Conservation (phyloP, 2,888 invertebrate species). For the Megalurothrips usitatus region DNA sequence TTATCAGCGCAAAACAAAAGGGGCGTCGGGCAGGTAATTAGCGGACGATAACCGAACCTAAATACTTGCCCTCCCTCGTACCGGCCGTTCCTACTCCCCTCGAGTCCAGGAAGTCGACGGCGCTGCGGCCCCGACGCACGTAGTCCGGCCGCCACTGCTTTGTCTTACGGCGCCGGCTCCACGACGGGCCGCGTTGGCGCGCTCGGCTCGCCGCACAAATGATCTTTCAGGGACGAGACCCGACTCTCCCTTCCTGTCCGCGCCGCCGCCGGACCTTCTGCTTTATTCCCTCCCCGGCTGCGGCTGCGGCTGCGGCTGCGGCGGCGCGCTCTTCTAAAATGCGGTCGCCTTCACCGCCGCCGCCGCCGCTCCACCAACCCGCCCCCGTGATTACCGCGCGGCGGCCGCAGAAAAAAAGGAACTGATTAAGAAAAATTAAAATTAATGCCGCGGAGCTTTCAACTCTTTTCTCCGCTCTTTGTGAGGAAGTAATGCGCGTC, state of each 20-base stretch:
- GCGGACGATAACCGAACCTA: too few species aligned
- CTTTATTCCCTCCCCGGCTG: background rate
- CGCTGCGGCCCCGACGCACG: too few species aligned
- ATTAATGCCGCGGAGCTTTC: slow-evolving; percentile 21
- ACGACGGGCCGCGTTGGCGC: background rate
- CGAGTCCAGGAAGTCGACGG: too few species aligned
- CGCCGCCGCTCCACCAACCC: background rate
- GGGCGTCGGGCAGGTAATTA: too few species aligned
- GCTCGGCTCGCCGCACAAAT: background rate
- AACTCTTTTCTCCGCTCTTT: slow-evolving; percentile 23
- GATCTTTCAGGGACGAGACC: background rate
- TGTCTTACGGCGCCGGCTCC: background rate
- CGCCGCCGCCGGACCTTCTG: background rate
- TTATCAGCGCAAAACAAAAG: too few species aligned
- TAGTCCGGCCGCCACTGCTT: too few species aligned
- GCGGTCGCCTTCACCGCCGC: background rate
- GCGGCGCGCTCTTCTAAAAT: background rate
- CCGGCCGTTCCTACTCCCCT: too few species aligned
- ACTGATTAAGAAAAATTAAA: slow-evolving; percentile 24
- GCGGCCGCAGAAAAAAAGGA: background rate
- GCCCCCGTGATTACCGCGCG: slow-evolving; percentile 3
- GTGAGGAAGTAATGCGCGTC: slow-evolving; percentile 9
- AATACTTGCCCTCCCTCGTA: too few species aligned
- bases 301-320: too few species aligned
- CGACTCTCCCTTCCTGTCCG: background rate